phyloP scores from a whole-genome alignment of 2,888 invertebrate species.

The Idaea straminata region DNA sequence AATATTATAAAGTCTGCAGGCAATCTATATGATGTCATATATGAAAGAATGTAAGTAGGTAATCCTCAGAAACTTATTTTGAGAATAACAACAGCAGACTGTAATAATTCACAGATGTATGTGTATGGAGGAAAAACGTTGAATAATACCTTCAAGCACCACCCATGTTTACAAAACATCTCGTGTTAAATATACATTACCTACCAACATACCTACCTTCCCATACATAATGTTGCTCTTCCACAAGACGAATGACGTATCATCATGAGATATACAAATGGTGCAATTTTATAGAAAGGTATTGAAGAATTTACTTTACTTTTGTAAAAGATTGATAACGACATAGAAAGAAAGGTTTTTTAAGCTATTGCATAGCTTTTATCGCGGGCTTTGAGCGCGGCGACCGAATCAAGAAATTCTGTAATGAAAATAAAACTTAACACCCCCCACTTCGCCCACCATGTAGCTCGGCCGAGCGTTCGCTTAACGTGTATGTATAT shows the following conservation, averaged over 20 bases:
- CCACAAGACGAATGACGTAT: slow-evolving; percentile 16
- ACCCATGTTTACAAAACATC: slow-evolving; percentile 13
- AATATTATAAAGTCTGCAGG: background rate
- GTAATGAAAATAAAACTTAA: too few relatives aligned
- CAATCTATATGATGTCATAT: background rate
- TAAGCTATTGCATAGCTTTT: too few relatives aligned
- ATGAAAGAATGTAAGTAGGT: background rate
- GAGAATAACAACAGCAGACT: background rate
- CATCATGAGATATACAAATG: slow-evolving; percentile 9
- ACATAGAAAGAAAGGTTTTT: too few relatives aligned
- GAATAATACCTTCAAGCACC: slow-evolving; percentile 10
- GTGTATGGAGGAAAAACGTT: slow-evolving; percentile 6
- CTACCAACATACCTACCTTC: background rate
- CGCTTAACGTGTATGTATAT: too few relatives aligned
- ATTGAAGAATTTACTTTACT: background rate
- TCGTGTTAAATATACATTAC: slow-evolving; percentile 8
- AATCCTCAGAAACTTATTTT: background rate
- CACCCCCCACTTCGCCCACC: too few relatives aligned
- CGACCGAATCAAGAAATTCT: too few relatives aligned
- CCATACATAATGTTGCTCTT: slow-evolving; percentile 7
- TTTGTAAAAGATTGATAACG: too few relatives aligned
- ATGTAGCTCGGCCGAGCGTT: too few relatives aligned
- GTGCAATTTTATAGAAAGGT: background rate
- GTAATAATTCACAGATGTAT: slow-evolving; percentile 1
- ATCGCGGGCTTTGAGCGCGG: too few relatives aligned